Evolutionary conservation across 2,113 vertebrate species (phyloP).

Genomic region (Cepphus grylle): DNA sequence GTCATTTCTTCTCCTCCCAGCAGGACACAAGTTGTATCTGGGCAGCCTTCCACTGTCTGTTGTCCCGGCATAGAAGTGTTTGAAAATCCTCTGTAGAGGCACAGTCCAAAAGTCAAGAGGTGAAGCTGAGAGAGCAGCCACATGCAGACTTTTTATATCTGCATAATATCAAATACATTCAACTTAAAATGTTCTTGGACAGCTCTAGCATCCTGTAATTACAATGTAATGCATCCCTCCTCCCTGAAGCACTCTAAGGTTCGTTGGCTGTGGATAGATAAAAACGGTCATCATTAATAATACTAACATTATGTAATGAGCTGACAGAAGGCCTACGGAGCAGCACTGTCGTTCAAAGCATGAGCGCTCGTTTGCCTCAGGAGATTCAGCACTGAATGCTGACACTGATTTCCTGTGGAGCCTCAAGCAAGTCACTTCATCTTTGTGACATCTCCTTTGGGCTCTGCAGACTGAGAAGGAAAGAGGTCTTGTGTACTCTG

Average conservation of each 20-base stretch:
- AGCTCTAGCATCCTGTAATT: conserved; percentile 51
- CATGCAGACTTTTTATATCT: conserved; percentile 70
- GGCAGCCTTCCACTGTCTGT: conserved; percentile 54
- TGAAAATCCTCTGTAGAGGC: conserved; percentile 52
- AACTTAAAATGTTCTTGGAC: conserved; percentile 51
- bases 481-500: neutral
- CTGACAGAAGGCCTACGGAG: neutral
- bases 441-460: neutral
- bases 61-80: conserved; percentile 18
- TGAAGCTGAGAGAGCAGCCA: conserved; percentile 61
- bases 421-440: neutral
- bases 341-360: neutral
- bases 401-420: neutral
- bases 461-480: neutral
- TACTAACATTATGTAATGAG: neutral
- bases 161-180: conserved; percentile 59
- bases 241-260: neutral
- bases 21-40: conserved; percentile 41
- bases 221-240: conserved; percentile 23
- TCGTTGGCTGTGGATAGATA: neutral
- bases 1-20: conserved; percentile 47
- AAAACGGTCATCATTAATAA: neutral
- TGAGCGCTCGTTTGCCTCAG: neutral
- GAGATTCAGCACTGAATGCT: neutral
- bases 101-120: conserved; percentile 52